These are phyloP conservation scores for Pachycephala philippinensis DNA, from an alignment of 2,113 vertebrate species.

Conservation along the genomic window DNA sequence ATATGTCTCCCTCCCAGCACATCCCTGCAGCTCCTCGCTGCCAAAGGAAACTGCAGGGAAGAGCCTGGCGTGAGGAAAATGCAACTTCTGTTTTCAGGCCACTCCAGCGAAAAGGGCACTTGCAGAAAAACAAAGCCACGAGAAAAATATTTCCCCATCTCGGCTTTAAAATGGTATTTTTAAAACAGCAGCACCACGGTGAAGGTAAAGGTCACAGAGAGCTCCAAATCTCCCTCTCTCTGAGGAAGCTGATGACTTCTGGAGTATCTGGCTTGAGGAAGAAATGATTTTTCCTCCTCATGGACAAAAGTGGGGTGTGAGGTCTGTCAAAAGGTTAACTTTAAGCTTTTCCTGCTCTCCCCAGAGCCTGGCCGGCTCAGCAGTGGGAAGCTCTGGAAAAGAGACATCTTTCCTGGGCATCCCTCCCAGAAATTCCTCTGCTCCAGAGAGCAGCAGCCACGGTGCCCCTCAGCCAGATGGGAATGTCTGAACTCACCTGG, in stretches of 20 bases:
- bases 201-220: not conserved
- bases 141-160: not conserved
- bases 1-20: not conserved
- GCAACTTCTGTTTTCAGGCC: not conserved
- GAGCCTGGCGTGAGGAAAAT: not conserved
- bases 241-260: not conserved
- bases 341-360: not conserved
- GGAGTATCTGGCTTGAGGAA: not conserved
- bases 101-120: not conserved
- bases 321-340: not conserved
- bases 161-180: not conserved
- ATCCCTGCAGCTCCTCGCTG: not conserved
- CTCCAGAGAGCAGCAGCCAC: not conserved
- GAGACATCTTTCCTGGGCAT: not conserved
- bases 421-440: not conserved
- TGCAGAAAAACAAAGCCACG: not conserved
- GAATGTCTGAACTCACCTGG: not conserved
- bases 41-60: not conserved
- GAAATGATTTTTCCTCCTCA: not conserved
- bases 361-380: not conserved
- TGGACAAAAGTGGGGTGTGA: not conserved
- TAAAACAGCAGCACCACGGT: fast-evolving
- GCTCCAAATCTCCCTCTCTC: not conserved
- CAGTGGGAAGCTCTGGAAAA: not conserved
- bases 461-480: not conserved